Evolutionary conservation across 2,113 vertebrate genomes (phyloP).

Genomic region (Arvicanthis niloticus): DNA sequence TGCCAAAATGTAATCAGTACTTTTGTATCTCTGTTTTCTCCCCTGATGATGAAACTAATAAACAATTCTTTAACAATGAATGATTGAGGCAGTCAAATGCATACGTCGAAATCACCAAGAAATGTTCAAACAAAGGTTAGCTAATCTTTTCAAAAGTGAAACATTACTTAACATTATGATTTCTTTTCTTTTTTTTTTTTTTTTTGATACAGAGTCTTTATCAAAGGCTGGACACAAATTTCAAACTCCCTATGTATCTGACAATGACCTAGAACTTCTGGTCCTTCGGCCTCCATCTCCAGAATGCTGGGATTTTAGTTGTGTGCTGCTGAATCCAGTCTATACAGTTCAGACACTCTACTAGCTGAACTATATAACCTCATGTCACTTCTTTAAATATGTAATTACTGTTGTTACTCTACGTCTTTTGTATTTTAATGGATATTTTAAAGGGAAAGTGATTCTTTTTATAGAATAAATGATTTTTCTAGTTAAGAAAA

Average conservation of each 20-base stretch:
- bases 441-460: not conserved
- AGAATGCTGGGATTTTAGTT: not conserved
- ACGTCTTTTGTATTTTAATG: not conserved
- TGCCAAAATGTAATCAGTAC: slow-evolving; percentile 18
- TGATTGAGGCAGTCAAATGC: slow-evolving; percentile 41
- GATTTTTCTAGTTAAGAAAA: slow-evolving; percentile 25
- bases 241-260: too few relatives aligned
- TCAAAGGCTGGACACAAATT: not conserved
- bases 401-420: slow-evolving; percentile 12
- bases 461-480: not conserved
- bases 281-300: too few relatives aligned
- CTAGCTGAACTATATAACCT: not conserved
- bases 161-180: not conserved
- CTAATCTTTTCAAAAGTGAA: slow-evolving; percentile 42
- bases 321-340: not conserved
- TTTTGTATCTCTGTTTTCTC: not conserved
- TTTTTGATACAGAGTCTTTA: not conserved
- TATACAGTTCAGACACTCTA: not conserved
- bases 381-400: not conserved
- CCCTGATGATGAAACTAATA: not conserved
- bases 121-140: not conserved
- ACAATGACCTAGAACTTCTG: not conserved
- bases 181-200: not conserved
- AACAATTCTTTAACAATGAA: not conserved
- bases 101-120: not conserved